Conservation (phyloP, 2,113 vertebrate genomes). For the Canis aureus region DNA sequence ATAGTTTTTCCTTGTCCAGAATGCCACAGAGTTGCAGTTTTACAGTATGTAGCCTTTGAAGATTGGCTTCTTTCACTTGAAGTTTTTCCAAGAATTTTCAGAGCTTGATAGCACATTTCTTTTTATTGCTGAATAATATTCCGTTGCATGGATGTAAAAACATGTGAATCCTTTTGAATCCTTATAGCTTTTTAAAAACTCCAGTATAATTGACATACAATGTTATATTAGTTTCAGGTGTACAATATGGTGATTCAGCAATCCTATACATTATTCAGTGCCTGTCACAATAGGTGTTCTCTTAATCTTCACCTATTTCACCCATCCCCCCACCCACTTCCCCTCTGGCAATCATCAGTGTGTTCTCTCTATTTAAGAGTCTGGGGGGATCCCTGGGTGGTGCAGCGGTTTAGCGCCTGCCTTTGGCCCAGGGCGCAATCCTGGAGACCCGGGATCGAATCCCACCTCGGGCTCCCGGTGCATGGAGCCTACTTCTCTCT, state of each 20-base stretch:
- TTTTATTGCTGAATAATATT: neutral
- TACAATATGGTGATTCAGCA: neutral
- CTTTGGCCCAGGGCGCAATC: too few species aligned
- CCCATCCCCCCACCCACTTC: neutral
- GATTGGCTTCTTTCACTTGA: neutral
- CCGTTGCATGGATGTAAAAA: neutral
- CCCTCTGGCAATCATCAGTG: neutral
- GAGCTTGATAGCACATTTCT: neutral
- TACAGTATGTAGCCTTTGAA: neutral
- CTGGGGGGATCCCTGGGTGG: neutral
- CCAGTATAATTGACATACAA: neutral
- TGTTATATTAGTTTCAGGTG: neutral
- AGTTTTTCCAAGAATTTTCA: neutral
- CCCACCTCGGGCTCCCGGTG: too few species aligned
- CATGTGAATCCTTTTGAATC: neutral
- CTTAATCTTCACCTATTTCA: neutral
- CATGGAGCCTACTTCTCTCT: too few species aligned
- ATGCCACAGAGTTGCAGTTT: neutral
- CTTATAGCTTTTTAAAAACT: neutral
- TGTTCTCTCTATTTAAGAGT: neutral
- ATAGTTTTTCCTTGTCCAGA: neutral
- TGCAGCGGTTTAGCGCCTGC: too few species aligned
- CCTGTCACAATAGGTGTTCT: neutral
- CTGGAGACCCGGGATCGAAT: too few species aligned
- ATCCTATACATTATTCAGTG: neutral